Evolutionary conservation across 2,888 invertebrate species (phyloP).

Genomic region (Orthosia cruda): DNA sequence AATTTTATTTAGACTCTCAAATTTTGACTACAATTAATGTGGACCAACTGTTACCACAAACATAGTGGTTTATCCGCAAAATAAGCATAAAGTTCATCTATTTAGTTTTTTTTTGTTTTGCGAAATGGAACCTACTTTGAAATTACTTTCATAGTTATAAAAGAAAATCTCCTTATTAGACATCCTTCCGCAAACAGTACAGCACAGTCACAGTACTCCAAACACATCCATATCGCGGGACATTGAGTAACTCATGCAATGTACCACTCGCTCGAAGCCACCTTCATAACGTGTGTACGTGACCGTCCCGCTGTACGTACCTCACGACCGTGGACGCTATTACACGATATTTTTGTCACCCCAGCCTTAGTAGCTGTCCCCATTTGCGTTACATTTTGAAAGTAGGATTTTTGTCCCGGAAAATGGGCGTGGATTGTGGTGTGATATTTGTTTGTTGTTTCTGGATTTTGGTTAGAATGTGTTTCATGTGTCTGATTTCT

Average conservation of each 20-base stretch:
- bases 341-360: conserved; percentile 70
- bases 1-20: too few relatives aligned
- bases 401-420: conserved; percentile 47
- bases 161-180: neutral
- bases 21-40: too few relatives aligned
- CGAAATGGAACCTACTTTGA: neutral
- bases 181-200: neutral
- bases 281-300: conserved; percentile 74
- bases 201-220: conserved; percentile 48
- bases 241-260: conserved; percentile 74
- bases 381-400: conserved; percentile 62
- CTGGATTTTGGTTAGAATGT: neutral
- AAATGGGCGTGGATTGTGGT: conserved; percentile 54
- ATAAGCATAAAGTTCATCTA: too few relatives aligned
- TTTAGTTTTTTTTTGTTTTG: too few relatives aligned
- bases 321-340: conserved; percentile 57
- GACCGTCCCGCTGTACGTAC: conserved; percentile 66
- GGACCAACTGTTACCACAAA: too few relatives aligned
- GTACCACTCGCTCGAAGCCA: conserved; percentile 66
- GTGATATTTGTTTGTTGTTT: conserved; percentile 28
- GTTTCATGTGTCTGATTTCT: neutral
- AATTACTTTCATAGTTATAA: neutral
- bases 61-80: too few relatives aligned
- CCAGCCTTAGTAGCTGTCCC: conserved; percentile 58
- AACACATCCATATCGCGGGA: conserved; percentile 67